These are phyloP conservation scores for Hiodon alosoides DNA, from an alignment of 2,113 vertebrate species.

Conservation along the genomic window DNA sequence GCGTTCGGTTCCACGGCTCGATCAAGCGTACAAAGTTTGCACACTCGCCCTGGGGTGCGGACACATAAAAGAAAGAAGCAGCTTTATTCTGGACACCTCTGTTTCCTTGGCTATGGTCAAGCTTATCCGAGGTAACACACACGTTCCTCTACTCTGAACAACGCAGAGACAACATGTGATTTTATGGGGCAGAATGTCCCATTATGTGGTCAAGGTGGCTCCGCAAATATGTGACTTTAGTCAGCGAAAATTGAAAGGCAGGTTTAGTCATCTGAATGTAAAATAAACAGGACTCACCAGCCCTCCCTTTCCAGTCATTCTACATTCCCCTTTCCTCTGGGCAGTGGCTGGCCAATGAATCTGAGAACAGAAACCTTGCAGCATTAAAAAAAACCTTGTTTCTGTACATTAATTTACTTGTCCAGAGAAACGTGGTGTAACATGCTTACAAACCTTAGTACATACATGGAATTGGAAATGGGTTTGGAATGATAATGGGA, in stretches of 20 bases:
- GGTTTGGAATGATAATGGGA: too few relatives aligned
- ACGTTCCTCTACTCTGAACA: too few relatives aligned
- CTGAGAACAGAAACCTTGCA: slow-evolving; percentile 29
- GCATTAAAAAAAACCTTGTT: neutral
- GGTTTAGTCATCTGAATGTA: too few relatives aligned
- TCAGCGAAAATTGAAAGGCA: neutral
- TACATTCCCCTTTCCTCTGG: slow-evolving; percentile 55
- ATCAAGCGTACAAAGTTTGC: slow-evolving; percentile 66
- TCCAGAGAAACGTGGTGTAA: neutral
- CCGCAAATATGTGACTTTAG: neutral
- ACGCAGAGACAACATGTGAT: too few relatives aligned
- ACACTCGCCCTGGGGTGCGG: slow-evolving; percentile 50
- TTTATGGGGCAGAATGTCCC: too few relatives aligned
- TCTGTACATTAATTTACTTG: neutral
- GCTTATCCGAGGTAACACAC: too few relatives aligned
- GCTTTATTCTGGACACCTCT: too few relatives aligned
- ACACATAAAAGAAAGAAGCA: neutral
- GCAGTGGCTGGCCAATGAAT: slow-evolving; percentile 61
- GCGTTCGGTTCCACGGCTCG: slow-evolving; percentile 74
- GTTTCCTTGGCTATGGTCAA: too few relatives aligned
- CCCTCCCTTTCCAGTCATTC: slow-evolving; percentile 58
- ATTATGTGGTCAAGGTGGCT: too few relatives aligned
- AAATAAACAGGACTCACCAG: slow-evolving; percentile 38
- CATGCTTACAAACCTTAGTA: neutral
- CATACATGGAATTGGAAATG: neutral